Percentiles rank a stretch among this genome's conserved stretches.
Conservation (phyloP, 2,113 vertebrate genomes). For the Rhombomys opimus region DNA sequence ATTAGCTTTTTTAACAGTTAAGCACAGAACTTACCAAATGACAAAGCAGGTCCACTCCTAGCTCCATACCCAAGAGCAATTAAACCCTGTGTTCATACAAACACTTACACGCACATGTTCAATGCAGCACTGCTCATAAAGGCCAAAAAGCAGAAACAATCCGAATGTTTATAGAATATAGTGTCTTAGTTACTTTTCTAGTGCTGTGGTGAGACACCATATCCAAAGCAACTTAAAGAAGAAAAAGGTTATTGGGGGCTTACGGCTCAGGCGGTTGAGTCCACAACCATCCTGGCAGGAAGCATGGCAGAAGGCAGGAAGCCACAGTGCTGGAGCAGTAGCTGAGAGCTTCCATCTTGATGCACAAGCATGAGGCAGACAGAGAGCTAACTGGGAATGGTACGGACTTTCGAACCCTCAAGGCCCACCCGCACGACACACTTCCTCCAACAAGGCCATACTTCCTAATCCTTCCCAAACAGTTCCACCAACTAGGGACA, state of each 20-base stretch:
- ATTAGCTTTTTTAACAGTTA: neutral
- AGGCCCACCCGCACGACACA: neutral
- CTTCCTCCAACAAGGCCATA: neutral
- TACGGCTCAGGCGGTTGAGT: neutral
- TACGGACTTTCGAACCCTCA: neutral
- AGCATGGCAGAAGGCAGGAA: neutral
- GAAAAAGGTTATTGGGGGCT: neutral
- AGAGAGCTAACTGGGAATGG: neutral
- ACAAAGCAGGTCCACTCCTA: neutral
- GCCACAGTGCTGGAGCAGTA: neutral
- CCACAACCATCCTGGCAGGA: neutral
- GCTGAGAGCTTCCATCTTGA: neutral
- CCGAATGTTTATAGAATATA: neutral
- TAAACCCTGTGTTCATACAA: neutral
- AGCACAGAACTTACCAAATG: neutral
- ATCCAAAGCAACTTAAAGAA: neutral
- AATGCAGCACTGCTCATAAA: neutral
- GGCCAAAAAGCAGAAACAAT: neutral
- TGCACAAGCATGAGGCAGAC: neutral
- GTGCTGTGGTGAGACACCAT: neutral
- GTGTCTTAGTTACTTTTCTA: neutral
- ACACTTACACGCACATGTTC: neutral
- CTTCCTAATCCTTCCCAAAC: neutral
- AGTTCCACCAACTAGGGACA: neutral
- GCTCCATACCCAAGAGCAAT: neutral